Conservation (phyloP, 35 echinoderm and acorn worm genomes). For the Heliocidaris erythrogramma region DNA sequence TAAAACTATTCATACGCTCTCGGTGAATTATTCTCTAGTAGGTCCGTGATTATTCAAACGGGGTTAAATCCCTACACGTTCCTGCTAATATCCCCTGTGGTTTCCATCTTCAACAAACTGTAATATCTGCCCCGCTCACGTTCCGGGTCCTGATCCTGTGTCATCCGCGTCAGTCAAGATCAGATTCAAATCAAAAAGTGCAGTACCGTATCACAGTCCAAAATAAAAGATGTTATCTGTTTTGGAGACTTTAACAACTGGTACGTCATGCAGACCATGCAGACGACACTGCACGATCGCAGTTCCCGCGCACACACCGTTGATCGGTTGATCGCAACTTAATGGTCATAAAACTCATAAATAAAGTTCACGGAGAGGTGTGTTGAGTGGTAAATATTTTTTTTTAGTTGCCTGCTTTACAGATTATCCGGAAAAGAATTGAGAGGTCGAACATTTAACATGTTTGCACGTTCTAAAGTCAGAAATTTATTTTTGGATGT, state of each 20-base stretch:
- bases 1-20: too few relatives aligned
- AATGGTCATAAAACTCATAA: neutral
- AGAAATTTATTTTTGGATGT: neutral
- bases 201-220: neutral
- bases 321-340: neutral
- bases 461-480: neutral
- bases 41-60: neutral
- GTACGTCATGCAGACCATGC: neutral
- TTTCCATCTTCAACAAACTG: neutral
- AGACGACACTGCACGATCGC: neutral
- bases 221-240: constrained; percentile 13
- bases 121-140: neutral
- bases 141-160: neutral
- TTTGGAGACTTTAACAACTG: neutral
- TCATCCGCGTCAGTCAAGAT: neutral
- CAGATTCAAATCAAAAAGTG: neutral
- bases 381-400: neutral
- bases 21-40: too few relatives aligned
- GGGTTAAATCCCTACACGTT: neutral
- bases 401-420: too few relatives aligned
- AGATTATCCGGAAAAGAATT: neutral
- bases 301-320: neutral
- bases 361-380: neutral
- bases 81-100: neutral
- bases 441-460: neutral